Evolutionary conservation across 2,888 invertebrate species (phyloP), one percentile per base, ranked within the genome.

Genomic region (Linyphia triangularis): DNA sequence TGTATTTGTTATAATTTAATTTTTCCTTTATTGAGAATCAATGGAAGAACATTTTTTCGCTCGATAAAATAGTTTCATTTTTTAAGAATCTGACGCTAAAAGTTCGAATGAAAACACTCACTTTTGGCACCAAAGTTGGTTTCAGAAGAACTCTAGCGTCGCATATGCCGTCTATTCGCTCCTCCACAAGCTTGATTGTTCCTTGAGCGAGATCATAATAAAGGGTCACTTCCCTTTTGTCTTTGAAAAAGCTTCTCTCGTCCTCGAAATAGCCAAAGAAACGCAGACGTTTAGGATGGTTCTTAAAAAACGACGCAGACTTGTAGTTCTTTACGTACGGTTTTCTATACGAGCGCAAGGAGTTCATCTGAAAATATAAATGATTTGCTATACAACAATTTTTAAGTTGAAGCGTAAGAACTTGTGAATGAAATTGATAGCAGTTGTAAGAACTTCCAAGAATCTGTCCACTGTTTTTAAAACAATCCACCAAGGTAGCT

Each of bases 61-160:
- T n/a, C n/a, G n/a, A n/a, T n/a, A n/a, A n/a, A n/a, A n/a, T n/a
- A n/a, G n/a, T n/a, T n/a, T n/a, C n/a, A n/a, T n/a, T n/a, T n/a
- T n/a, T n/a, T n/a, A n/a, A n/a, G n/a, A n/a, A n/a, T n/a, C n/a
- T n/a, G n/a, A n/a, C n/a, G n/a, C n/a, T n/a, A n/a, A n/a, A n/a
- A n/a, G n/a, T n/a, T n/a, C n/a, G n/a, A n/a, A 30, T 43, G 40
- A 19, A 43, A 26, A 5, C 4, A 9, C 26, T 77, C 65, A 88
- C 88, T 43, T 88, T 88, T 16, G 88, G 88, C 3, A 83, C 82
- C 4, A 24, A 13, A 3, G 83, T 83, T 1, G 82, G 82, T 7
- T 51, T 19, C 4, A 88, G 33, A 26, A 88, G 19, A 26, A 88
- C 70, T 2, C 63, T 19, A 1, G 79, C 65, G 26, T 73, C 79